phyloP scores from a whole-genome alignment of 92 coral and sea anemone genomes.

The Umimayanthus kanabou region DNA sequence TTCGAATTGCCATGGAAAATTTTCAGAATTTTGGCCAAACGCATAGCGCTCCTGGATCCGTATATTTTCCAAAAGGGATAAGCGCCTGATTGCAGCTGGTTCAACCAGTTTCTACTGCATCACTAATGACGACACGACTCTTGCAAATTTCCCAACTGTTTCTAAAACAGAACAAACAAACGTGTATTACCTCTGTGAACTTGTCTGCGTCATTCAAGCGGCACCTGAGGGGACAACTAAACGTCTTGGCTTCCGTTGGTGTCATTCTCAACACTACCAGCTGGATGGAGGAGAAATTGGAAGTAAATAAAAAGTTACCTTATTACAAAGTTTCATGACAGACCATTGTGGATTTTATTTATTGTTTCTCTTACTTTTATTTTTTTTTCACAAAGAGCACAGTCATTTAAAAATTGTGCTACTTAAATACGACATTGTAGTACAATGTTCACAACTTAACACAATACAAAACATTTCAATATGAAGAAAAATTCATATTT shows the following conservation, averaged over 20 bases:
- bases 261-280: constrained; percentile 82
- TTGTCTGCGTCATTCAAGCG: constrained; percentile 87
- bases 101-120: not conserved
- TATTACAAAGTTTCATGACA: not conserved
- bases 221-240: constrained; percentile 68
- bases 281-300: constrained; percentile 40
- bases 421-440: too few relatives aligned
- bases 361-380: not conserved
- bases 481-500: too few relatives aligned
- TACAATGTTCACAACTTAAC: too few relatives aligned
- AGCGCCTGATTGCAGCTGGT: not conserved
- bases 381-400: not conserved
- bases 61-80: too few relatives aligned
- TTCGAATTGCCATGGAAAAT: too few relatives aligned
- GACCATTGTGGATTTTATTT: not conserved
- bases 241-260: constrained; percentile 74
- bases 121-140: not conserved
- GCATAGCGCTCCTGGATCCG: too few relatives aligned
- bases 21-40: too few relatives aligned
- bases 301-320: not conserved
- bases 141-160: not conserved
- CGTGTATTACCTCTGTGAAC: constrained; percentile 70
- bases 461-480: too few relatives aligned
- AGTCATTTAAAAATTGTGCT: too few relatives aligned
- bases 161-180: constrained; percentile 1